These are phyloP conservation scores for Limnothrissa miodon DNA, from an alignment of 2,113 vertebrate genomes.

Conservation along the genomic window DNA sequence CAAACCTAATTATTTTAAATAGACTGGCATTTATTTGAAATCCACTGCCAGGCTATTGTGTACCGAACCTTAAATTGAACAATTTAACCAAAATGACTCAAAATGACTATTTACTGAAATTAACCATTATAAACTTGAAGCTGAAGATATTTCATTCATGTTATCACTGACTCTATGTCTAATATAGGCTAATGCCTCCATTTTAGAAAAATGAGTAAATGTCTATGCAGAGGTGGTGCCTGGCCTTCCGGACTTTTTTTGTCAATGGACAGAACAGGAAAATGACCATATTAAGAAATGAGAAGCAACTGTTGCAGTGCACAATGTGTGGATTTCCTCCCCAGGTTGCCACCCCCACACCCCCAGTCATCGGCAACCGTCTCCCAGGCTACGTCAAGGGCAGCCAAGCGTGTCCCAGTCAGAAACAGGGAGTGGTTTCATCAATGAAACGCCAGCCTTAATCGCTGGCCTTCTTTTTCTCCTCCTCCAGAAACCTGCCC, in stretches of 20 bases:
- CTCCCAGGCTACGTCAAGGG: slow-evolving; percentile 11
- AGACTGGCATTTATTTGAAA: too few relatives aligned
- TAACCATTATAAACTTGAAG: not conserved
- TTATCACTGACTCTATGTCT: not conserved
- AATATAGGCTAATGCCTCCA: not conserved
- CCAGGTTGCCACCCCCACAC: slow-evolving; percentile 46
- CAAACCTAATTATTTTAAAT: too few relatives aligned
- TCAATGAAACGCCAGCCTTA: not conserved
- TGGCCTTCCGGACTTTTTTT: not conserved
- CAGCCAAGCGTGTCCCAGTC: slow-evolving; percentile 19
- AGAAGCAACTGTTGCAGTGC: slow-evolving; percentile 37
- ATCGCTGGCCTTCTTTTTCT: not conserved
- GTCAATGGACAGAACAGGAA: slow-evolving; percentile 47
- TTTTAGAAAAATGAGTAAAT: not conserved
- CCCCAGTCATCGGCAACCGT: slow-evolving; percentile 24
- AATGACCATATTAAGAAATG: slow-evolving; percentile 52
- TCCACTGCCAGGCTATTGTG: too few relatives aligned
- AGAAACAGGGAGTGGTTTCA: slow-evolving; percentile 37
- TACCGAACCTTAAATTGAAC: not conserved
- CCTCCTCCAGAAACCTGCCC: not conserved
- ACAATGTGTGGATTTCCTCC: slow-evolving; percentile 63
- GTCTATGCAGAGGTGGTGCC: not conserved
- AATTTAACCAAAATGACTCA: not conserved
- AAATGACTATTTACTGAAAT: not conserved
- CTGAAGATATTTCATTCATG: not conserved